Percentiles rank a stretch among this genome's conserved stretches.
Conservation (phyloP, 2,113 vertebrate genomes). For the Rattus rattus region DNA sequence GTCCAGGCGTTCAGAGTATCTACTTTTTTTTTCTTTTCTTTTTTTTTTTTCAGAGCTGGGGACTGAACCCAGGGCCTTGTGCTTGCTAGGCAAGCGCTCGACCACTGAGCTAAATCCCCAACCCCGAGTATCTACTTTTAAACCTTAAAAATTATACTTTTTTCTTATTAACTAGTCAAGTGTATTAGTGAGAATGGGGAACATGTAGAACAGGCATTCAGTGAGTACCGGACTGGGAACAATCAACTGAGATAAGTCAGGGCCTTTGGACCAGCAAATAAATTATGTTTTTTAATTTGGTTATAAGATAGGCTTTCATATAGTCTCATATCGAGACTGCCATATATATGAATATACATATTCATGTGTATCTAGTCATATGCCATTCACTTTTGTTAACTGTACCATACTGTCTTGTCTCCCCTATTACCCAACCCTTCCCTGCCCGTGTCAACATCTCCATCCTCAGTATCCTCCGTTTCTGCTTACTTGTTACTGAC, state of each 20-base stretch:
- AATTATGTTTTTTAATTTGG: background rate
- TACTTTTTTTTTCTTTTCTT: background rate
- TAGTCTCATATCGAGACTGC: background rate
- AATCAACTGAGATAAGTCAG: background rate
- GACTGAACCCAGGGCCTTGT: too few species aligned
- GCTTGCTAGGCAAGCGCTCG: too few species aligned
- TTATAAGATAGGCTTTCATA: background rate
- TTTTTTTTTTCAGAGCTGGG: too few species aligned
- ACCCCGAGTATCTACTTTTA: background rate
- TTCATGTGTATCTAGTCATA: background rate
- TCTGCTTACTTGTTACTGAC: background rate
- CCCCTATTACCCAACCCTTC: background rate
- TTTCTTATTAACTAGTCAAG: background rate
- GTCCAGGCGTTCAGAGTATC: background rate
- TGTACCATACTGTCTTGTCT: background rate
- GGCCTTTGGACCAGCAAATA: background rate
- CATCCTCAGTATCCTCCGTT: background rate
- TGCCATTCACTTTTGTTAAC: background rate
- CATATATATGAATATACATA: too few species aligned
- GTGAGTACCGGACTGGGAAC: background rate
- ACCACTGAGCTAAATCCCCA: too few species aligned
- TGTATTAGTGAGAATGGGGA: background rate
- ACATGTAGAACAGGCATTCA: background rate
- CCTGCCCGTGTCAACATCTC: background rate
- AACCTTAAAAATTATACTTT: background rate